Evolutionary conservation across 2,113 vertebrate species (phyloP).

Genomic region (Actinemys pallida): DNA sequence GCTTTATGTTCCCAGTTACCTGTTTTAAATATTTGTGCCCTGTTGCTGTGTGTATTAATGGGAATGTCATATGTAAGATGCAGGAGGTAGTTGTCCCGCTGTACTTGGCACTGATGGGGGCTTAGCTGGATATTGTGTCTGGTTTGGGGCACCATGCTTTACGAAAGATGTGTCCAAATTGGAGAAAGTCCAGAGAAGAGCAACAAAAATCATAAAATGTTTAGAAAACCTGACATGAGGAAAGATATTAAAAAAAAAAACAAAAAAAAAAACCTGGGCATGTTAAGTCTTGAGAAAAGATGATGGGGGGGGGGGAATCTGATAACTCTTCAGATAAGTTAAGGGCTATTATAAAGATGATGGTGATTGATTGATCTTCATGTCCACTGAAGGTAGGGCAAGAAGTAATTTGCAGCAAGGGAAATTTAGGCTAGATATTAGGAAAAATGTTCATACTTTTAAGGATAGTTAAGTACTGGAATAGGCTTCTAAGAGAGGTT

Average conservation of each 20-base stretch:
- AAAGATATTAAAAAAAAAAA: background rate
- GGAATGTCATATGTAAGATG: background rate
- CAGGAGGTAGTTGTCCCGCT: background rate
- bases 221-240: background rate
- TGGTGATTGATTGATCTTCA: background rate
- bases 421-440: background rate
- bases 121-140: background rate
- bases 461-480: background rate
- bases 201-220: background rate
- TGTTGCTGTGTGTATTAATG: background rate
- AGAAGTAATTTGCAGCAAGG: background rate
- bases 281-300: background rate
- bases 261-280: background rate
- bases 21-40: background rate
- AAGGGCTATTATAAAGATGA: background rate
- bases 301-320: rapidly evolving
- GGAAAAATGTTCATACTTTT: background rate
- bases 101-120: background rate
- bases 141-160: background rate
- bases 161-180: background rate
- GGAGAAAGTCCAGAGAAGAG: background rate
- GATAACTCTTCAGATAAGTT: background rate
- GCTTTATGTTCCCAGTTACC: rapidly evolving
- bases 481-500: background rate
- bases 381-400: background rate